phyloP scores from a whole-genome alignment of 2,888 invertebrate genomes.

The Myathropa florea region DNA sequence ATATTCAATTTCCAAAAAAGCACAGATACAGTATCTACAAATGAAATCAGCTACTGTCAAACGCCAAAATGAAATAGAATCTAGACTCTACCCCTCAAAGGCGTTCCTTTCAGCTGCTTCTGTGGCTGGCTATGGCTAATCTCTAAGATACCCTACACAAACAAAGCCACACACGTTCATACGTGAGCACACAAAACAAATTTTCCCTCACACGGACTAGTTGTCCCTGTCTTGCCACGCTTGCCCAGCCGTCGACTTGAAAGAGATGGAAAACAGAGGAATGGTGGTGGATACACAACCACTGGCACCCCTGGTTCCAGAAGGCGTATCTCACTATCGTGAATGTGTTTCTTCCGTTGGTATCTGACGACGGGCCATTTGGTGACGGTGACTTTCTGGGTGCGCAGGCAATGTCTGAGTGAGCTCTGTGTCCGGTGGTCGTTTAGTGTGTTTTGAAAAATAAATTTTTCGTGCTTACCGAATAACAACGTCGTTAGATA shows the following conservation, averaged over 20 bases:
- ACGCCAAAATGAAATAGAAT: conserved; percentile 39
- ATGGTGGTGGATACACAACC: conserved; percentile 58
- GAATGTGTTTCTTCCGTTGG: conserved; percentile 46
- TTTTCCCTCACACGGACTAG: conserved; percentile 3
- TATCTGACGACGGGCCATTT: conserved; percentile 57
- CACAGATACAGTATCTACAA: conserved; percentile 48
- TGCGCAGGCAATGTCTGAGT: conserved; percentile 66
- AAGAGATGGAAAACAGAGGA: conserved; percentile 27
- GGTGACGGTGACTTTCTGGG: conserved; percentile 63
- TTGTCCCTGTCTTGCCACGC: neutral
- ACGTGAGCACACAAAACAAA: conserved; percentile 17
- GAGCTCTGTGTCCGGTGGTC: conserved; percentile 57
- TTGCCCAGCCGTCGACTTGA: neutral
- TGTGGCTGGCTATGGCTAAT: conserved; percentile 35
- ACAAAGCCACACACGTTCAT: conserved; percentile 5
- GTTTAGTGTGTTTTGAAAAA: conserved; percentile 26
- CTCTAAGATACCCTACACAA: conserved; percentile 28
- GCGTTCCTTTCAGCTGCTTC: conserved; percentile 54
- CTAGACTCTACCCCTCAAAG: conserved; percentile 38
- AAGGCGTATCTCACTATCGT: conserved; percentile 59
- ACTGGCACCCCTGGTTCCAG: conserved; percentile 7
- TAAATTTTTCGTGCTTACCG: conserved; percentile 31
- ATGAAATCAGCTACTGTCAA: conserved; percentile 52
- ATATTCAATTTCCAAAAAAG: conserved; percentile 14
- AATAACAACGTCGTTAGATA: conserved; percentile 20